Evolutionary conservation across 2,113 vertebrate species (phyloP).

Genomic region (Notarius quadriscutis): DNA sequence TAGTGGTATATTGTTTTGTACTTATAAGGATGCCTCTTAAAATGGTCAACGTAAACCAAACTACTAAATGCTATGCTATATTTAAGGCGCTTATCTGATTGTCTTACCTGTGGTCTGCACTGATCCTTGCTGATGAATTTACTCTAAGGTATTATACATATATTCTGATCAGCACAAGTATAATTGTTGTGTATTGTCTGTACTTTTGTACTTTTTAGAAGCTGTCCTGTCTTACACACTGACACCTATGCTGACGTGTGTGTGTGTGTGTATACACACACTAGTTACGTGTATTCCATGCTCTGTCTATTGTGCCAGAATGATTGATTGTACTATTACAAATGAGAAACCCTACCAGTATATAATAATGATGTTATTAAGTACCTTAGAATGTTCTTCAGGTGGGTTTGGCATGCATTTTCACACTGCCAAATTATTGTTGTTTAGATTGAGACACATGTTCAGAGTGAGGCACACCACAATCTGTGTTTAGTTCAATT

Average conservation of each 20-base stretch:
- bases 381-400: constrained; percentile 14
- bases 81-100: constrained; percentile 32
- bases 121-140: constrained; percentile 30
- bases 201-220: constrained; percentile 32
- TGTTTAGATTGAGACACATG: background rate
- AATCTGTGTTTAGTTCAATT: constrained; percentile 8
- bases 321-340: constrained; percentile 44
- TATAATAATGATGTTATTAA: constrained; percentile 12
- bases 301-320: constrained; percentile 32
- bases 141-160: constrained; percentile 11
- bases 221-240: constrained; percentile 1
- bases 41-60: constrained; percentile 37
- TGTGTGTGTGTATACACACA: background rate
- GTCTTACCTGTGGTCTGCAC: constrained; percentile 25
- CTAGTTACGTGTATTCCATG: constrained; percentile 27
- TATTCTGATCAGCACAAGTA: constrained; percentile 29
- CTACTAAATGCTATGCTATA: constrained; percentile 37
- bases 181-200: constrained; percentile 36
- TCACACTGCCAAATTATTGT: constrained; percentile 48
- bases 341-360: constrained; percentile 22
- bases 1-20: constrained; percentile 30
- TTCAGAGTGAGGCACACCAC: background rate
- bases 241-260: background rate
- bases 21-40: constrained; percentile 29
- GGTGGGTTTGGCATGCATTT: constrained; percentile 42